Evolutionary conservation across 1,140 invertebrate genomes (phyloP), one percentile per base, ranked within the genome.

Genomic region (Drosophila ercepeae): DNA sequence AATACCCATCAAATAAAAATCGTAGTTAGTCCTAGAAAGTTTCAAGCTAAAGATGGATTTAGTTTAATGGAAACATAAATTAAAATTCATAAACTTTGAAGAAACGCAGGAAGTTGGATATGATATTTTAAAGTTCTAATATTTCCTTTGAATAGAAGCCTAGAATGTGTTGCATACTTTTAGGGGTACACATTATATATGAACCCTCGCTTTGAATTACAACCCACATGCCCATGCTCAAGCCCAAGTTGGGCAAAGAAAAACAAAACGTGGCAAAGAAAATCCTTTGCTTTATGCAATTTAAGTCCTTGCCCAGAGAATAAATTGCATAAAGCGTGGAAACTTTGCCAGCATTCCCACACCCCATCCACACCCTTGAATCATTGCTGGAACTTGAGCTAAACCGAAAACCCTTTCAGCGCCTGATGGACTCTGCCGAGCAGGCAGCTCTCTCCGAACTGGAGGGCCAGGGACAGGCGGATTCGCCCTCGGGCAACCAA

Each of bases 381-480:
- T 39, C 36, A 67, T 69, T 18, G 32, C 21, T 59, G 34, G 18
- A 39, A 52, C 39, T 58, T 11, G 4, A 3, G 13, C 9, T 42
- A 18, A 39, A 25, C 46, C 36, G 53, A 32, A 36, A 58, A 59
- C 32, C 55, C 3, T 75, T 77, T 5, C 92, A 97, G 96, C 94
- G 95, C 70, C 94, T 97, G 86, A 96, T 97, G 95, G 96, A 97
- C 90, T 96, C 95, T 3, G 96, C 96, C 0, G 96, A 97, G 81
- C 96, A 97, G 82, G 96, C 96, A 1, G 96, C 96, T 0, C 92
- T 97, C 8, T 95, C 96, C 11, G 93, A 94, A 5, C 45, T 90
- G 27, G 90, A 91, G 75, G 92, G 63, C 5, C 81, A 86, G 49
- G 52, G 77, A 7, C 72, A 63, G 39, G 57, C 67, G 4, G 81